Conservation (phyloP, 2,113 vertebrate genomes). For the Mystacornis crossleyi region DNA sequence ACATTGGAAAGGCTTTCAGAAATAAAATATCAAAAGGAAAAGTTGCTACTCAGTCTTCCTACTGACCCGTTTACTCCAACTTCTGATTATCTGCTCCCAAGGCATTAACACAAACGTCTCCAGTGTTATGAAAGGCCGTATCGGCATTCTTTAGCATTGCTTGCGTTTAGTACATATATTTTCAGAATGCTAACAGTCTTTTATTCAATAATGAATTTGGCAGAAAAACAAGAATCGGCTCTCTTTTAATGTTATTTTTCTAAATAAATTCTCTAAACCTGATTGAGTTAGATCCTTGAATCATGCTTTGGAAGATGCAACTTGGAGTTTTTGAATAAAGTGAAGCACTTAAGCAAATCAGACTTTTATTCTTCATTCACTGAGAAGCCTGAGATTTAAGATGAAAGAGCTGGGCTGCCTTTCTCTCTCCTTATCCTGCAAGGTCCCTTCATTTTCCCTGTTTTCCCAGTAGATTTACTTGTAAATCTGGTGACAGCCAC, state of each 20-base stretch:
- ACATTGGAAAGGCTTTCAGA: background rate
- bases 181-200: slow-evolving; percentile 3
- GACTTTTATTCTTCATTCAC: slow-evolving; percentile 14
- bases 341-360: slow-evolving; percentile 15
- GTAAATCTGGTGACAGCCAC: slow-evolving; percentile 50
- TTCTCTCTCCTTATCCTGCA: background rate
- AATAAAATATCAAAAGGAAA: slow-evolving; percentile 4
- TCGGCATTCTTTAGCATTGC: slow-evolving; percentile 21
- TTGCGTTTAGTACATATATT: background rate
- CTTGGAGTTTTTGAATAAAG: slow-evolving; percentile 16
- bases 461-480: slow-evolving; percentile 64
- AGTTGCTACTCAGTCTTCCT: background rate
- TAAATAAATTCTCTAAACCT: slow-evolving; percentile 9
- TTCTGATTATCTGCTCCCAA: slow-evolving; percentile 11
- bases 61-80: background rate
- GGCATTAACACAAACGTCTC: slow-evolving; percentile 9
- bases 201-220: slow-evolving; percentile 30
- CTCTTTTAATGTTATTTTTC: slow-evolving; percentile 31
- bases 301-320: slow-evolving; percentile 4
- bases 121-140: background rate
- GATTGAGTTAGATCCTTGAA: slow-evolving; percentile 13
- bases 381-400: slow-evolving; percentile 14
- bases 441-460: slow-evolving; percentile 31
- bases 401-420: slow-evolving; percentile 41
- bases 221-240: slow-evolving; percentile 15